Evolutionary conservation across 1,140 invertebrate genomes (phyloP).

Genomic region (Radopholus similis): DNA sequence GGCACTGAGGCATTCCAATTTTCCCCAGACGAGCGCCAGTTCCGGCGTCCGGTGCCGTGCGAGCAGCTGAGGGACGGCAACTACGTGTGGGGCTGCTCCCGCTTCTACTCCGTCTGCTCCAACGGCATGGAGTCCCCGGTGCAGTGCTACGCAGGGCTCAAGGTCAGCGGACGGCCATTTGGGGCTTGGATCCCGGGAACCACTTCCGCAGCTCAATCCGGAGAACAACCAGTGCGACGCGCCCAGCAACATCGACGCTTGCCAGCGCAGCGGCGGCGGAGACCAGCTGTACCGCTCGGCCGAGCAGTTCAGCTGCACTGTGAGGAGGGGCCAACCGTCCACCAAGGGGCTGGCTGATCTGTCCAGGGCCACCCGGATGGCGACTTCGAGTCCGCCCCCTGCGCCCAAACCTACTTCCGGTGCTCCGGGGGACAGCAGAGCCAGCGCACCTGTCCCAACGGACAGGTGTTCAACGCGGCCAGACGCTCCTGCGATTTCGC

Average conservation of each 20-base stretch:
- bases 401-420: too few species aligned
- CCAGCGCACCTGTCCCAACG: too few species aligned
- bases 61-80: slow-evolving; percentile 26
- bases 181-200: too few species aligned
- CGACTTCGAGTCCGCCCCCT: slow-evolving; percentile 5
- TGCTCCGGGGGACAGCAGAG: too few species aligned
- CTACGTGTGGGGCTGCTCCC: slow-evolving; percentile 26
- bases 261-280: slow-evolving; percentile 1
- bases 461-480: too few species aligned
- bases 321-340: neutral
- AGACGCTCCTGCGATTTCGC: neutral
- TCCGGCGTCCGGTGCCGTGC: slow-evolving; percentile 14
- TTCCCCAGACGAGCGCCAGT: slow-evolving; percentile 19
- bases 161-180: too few species aligned
- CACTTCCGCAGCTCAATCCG: slow-evolving; percentile 21
- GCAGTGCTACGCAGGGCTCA: slow-evolving; percentile 20
- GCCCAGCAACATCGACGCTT: slow-evolving; percentile 4
- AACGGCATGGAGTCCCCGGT: slow-evolving; percentile 17
- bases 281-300: slow-evolving; percentile 4
- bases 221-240: slow-evolving; percentile 27
- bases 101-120: slow-evolving; percentile 27
- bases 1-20: neutral
- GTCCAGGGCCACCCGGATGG: neutral
- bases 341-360: too few species aligned
- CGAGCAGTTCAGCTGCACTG: slow-evolving; percentile 7